Evolutionary conservation across 2,113 vertebrate species (phyloP), one percentile per base, ranked within the genome.

Genomic region (Cyanocitta stelleri): DNA sequence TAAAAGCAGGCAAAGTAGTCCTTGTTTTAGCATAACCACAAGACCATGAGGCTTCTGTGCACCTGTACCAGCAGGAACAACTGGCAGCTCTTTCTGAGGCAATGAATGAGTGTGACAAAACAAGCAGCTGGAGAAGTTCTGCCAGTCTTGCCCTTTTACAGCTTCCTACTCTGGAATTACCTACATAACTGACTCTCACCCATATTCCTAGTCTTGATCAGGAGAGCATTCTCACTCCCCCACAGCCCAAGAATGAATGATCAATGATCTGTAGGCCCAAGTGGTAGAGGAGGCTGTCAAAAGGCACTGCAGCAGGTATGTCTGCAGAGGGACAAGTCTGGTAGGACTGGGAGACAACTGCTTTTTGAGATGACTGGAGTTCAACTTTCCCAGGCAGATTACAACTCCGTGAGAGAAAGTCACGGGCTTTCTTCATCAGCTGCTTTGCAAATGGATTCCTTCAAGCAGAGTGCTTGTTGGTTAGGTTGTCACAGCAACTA

Each of bases 221-320:
- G 26, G 29, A 91, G 9, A 86, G 21, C 7, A 35, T 58, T 30
- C 13, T 39, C 2, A 0, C 5, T 49, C 18, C 18, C 17, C 3
- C 32, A 54, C 0, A 54, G 32, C 21, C 44, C 8, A 33, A 35
- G 16, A 82, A 66, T 14, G 3, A 35, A 59, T 13, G 5, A 48
- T 11, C 29, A 71, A 5, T 14, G 33, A 4, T 26, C 29, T 26
- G 14, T 1, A 3, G 8, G 21, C 20, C 8, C 3, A 1, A 32
- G 13, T 8, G 9, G 23, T 27, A 15, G 8, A 67, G 9, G 1
- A 8, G 15, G 7, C 48, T 78, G 32, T 17, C 48, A 52, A 54
- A 21, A 67, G 4, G n/a, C 32, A 87, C 32, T 32, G 32, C 19
- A 91, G 51, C n/a, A 58, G 14, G 4, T 21, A 7, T 29, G 9